A percentile compares a stretch with the other conserved stretches of the same genome.
These are phyloP conservation scores for Actinernus sp. DNA, from an alignment of 92 coral and sea anemone genomes.

Conservation along the genomic window DNA sequence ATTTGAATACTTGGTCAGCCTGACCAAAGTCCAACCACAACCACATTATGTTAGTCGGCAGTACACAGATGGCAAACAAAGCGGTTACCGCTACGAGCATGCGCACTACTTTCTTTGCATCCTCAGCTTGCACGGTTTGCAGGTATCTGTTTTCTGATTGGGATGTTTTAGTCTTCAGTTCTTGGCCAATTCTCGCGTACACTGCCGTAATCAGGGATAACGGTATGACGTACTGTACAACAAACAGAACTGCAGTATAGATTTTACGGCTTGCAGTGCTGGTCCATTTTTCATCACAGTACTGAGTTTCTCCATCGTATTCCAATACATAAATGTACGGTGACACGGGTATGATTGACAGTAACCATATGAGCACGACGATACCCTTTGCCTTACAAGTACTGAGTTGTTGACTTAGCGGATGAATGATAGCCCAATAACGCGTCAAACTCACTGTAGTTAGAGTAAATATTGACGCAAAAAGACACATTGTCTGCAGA, in stretches of 20 bases:
- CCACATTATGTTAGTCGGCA: slow-evolving; percentile 82
- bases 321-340: slow-evolving; percentile 65
- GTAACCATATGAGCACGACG: slow-evolving; percentile 71
- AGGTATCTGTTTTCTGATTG: slow-evolving; percentile 50
- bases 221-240: slow-evolving; percentile 67
- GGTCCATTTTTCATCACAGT: slow-evolving; percentile 75
- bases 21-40: slow-evolving; percentile 88
- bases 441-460: slow-evolving; percentile 72
- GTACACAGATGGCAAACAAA: slow-evolving; percentile 69
- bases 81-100: slow-evolving; percentile 83
- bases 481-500: slow-evolving; percentile 73
- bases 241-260: slow-evolving; percentile 66
- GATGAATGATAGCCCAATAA: slow-evolving; percentile 88
- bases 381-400: slow-evolving; percentile 57
- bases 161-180: slow-evolving; percentile 41
- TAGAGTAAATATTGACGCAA: slow-evolving; percentile 76
- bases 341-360: slow-evolving; percentile 65
- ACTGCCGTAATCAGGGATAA: slow-evolving; percentile 73
- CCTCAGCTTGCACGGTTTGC: slow-evolving; percentile 68
- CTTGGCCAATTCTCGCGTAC: slow-evolving; percentile 72
- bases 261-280: slow-evolving; percentile 28
- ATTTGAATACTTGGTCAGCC: slow-evolving; percentile 53
- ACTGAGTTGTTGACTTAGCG: slow-evolving; percentile 73
- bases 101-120: slow-evolving; percentile 76
- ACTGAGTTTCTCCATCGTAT: slow-evolving; percentile 19